These are phyloP conservation scores for Otocyon megalotis DNA, from an alignment of 2,113 vertebrate species.

Conservation along the genomic window DNA sequence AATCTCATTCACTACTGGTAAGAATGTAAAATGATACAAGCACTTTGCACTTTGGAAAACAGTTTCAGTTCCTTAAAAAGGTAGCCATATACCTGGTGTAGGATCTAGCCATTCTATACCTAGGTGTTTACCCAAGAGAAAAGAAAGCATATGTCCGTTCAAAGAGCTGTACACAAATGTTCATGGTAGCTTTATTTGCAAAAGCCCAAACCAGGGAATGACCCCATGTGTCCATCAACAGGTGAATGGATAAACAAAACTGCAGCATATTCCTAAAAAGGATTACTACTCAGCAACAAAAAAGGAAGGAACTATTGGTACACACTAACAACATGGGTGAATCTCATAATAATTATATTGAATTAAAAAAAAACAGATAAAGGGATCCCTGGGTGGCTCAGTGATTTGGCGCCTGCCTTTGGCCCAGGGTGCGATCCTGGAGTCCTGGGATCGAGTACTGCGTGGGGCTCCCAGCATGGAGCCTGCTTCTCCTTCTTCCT, in stretches of 20 bases:
- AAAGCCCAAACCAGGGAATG: background rate
- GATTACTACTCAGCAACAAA: background rate
- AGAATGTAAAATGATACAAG: background rate
- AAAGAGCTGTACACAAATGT: background rate
- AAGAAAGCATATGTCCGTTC: background rate
- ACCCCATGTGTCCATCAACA: background rate
- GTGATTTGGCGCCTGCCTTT: no score
- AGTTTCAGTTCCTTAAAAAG: background rate
- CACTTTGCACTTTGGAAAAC: background rate
- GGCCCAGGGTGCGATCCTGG: no score
- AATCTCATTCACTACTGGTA: background rate
- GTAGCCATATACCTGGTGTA: background rate
- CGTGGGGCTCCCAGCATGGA: no score
- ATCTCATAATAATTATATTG: background rate
- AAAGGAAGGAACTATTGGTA: background rate
- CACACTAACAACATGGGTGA: background rate
- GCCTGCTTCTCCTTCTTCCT: no score
- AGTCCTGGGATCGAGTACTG: no score
- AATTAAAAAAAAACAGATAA: background rate
- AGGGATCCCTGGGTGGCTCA: no score
- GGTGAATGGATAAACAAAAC: background rate
- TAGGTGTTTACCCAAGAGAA: background rate
- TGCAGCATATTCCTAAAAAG: background rate
- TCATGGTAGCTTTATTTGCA: background rate
- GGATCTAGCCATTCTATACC: background rate